Conservation (phyloP, 2,888 invertebrate species). For the Tanypteryx hageni region DNA sequence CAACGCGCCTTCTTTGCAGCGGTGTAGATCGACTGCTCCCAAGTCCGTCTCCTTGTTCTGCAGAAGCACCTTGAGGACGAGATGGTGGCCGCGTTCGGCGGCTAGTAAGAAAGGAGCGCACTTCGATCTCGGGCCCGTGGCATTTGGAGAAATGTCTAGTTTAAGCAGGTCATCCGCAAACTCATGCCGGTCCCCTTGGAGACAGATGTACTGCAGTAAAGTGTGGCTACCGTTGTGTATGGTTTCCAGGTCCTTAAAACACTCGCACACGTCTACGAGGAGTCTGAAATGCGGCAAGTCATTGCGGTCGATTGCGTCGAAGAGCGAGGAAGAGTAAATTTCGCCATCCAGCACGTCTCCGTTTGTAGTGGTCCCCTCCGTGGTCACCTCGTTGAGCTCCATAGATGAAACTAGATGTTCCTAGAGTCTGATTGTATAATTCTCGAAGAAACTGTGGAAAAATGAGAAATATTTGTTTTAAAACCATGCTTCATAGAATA, state of each 20-base stretch:
- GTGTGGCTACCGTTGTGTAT: conserved; percentile 10
- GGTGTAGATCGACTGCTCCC: conserved; percentile 43
- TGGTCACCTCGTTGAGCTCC: background rate
- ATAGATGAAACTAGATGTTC: background rate
- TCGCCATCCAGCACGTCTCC: too few relatives aligned
- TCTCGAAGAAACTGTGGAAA: background rate
- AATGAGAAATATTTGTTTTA: too few relatives aligned
- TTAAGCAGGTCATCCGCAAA: background rate
- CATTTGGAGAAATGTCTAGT: conserved; percentile 17
- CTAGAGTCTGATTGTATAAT: background rate
- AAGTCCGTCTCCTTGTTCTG: conserved; percentile 52
- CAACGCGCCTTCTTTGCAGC: conserved; percentile 68
- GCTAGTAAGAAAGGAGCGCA: background rate
- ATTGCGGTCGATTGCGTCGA: background rate
- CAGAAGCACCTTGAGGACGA: conserved; percentile 66
- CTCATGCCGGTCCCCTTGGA: background rate
- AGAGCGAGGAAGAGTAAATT: background rate
- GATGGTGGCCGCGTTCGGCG: conserved; percentile 24
- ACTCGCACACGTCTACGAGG: background rate
- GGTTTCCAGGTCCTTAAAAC: background rate
- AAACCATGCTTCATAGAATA: too few relatives aligned
- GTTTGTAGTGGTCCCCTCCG: background rate
- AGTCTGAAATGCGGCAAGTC: background rate
- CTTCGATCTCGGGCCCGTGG: background rate
- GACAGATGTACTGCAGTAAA: background rate